Evolutionary conservation across 2,797 vertebrate species (phyloP).

Genomic region (Pygocentrus nattereri): DNA sequence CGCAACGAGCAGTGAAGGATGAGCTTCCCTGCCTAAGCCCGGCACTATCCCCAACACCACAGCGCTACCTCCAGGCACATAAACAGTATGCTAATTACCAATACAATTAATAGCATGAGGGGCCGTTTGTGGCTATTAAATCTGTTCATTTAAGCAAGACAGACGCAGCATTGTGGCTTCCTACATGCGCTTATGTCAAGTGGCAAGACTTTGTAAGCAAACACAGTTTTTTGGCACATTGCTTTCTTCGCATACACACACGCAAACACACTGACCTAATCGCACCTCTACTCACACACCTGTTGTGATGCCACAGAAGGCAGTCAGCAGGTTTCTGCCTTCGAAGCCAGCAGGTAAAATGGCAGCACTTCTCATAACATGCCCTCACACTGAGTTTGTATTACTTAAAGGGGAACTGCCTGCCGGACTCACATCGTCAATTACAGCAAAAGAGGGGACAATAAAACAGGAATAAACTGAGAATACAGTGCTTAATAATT

Average conservation of each 20-base stretch:
- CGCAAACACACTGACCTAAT: slow-evolving; percentile 6
- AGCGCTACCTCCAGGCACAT: slow-evolving; percentile 47
- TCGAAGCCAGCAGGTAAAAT: slow-evolving; percentile 25
- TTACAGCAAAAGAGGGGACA: not conserved
- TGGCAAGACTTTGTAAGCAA: not conserved
- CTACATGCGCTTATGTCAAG: slow-evolving; percentile 2
- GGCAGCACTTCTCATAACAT: slow-evolving; percentile 28
- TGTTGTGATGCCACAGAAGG: slow-evolving; percentile 8
- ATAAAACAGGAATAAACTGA: not conserved
- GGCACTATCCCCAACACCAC: slow-evolving; percentile 5
- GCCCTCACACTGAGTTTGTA: slow-evolving; percentile 10
- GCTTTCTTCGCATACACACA: not conserved
- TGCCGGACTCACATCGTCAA: not conserved
- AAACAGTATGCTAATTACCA: slow-evolving; percentile 54
- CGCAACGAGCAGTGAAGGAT: slow-evolving; percentile 20
- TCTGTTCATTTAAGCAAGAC: slow-evolving; percentile 51
- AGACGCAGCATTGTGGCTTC: slow-evolving; percentile 29
- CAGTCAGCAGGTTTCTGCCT: slow-evolving; percentile 33
- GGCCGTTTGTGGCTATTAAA: slow-evolving; percentile 54
- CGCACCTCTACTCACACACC: slow-evolving; percentile 5
- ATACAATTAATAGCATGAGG: slow-evolving; percentile 57
- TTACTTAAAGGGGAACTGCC: slow-evolving; percentile 1
- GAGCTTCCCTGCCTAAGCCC: not conserved
- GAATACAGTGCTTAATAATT: not conserved
- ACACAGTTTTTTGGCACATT: not conserved